Percentiles rank a stretch among this genome's conserved stretches.
Conservation (phyloP, 1,140 invertebrate genomes). For the Sinonovacula constricta region DNA sequence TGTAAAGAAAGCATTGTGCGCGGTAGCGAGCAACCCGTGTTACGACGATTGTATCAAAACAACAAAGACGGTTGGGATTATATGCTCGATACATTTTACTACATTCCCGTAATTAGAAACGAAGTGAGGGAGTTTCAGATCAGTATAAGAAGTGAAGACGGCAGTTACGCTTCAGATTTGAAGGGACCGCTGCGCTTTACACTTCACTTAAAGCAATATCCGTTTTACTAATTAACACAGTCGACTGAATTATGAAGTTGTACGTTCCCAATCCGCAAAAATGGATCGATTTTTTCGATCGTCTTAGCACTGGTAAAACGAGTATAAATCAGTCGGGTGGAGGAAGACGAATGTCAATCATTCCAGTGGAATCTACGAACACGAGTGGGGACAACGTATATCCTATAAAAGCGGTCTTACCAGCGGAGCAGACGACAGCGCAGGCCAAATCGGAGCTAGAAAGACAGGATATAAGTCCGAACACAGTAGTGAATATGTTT, state of each 20-base stretch:
- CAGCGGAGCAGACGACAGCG: slow-evolving; percentile 41
- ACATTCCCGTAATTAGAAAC: slow-evolving; percentile 18
- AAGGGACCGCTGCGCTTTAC: slow-evolving; percentile 1
- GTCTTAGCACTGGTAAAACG: neutral
- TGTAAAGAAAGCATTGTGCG: slow-evolving; percentile 19
- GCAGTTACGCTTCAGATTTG: neutral
- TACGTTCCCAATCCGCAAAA: slow-evolving; percentile 24
- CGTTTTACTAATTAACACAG: too few species aligned
- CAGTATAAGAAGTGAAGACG: slow-evolving; percentile 9
- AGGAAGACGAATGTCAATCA: slow-evolving; percentile 14
- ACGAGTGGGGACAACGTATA: neutral
- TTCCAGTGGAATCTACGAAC: slow-evolving; percentile 3
- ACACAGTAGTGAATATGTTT: neutral
- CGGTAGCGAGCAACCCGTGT: neutral
- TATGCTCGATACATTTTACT: slow-evolving; percentile 12
- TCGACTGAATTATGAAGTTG: too few species aligned
- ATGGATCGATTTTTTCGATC: slow-evolving; percentile 8
- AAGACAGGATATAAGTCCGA: slow-evolving; percentile 31
- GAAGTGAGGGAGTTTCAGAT: slow-evolving; percentile 20
- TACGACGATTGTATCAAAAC: too few species aligned
- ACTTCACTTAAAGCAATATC: slow-evolving; percentile 31
- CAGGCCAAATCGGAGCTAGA: slow-evolving; percentile 40
- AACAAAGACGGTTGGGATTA: slow-evolving; percentile 17
- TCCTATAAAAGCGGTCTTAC: slow-evolving; percentile 40
- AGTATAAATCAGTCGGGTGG: slow-evolving; percentile 12